These are phyloP conservation scores for Melolontha melolontha DNA, from an alignment of 2,888 invertebrate species.

Conservation along the genomic window DNA sequence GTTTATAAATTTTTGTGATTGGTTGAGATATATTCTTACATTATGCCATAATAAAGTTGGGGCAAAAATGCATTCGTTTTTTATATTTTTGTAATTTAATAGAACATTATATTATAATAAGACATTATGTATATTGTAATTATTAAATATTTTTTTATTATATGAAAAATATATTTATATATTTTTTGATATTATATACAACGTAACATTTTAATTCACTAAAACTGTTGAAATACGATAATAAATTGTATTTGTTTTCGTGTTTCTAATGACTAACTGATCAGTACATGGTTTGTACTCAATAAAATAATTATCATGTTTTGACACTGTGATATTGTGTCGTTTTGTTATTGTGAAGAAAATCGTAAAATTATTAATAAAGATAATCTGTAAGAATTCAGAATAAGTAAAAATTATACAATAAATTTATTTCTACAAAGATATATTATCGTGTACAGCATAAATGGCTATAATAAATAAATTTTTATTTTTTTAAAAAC, in stretches of 20 bases:
- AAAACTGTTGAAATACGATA: slow-evolving; percentile 1
- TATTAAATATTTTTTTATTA: neutral
- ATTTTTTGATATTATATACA: too few species aligned
- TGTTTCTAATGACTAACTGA: slow-evolving; percentile 12
- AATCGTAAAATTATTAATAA: slow-evolving; percentile 22
- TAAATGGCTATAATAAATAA: slow-evolving; percentile 24
- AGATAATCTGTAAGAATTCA: neutral
- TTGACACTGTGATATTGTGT: slow-evolving; percentile 44
- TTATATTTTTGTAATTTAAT: too few species aligned
- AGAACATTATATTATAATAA: too few species aligned
- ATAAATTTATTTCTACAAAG: slow-evolving; percentile 21
- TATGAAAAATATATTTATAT: neutral
- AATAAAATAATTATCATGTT: slow-evolving; percentile 26
- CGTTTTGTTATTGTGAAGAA: slow-evolving; percentile 27
- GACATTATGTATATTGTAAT: too few species aligned
- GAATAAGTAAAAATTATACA: slow-evolving; percentile 1
- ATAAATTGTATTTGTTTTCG: slow-evolving; percentile 10
- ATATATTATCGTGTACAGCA: slow-evolving; percentile 23
- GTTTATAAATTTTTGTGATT: too few species aligned
- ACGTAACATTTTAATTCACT: too few species aligned
- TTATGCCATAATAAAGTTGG: too few species aligned
- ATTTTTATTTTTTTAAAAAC: slow-evolving; percentile 37
- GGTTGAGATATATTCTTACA: too few species aligned
- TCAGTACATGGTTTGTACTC: slow-evolving; percentile 9
- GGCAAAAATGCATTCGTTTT: too few species aligned